These are phyloP conservation scores for Rachycentron canadum DNA, from an alignment of 2,797 vertebrate species.

Conservation along the genomic window DNA sequence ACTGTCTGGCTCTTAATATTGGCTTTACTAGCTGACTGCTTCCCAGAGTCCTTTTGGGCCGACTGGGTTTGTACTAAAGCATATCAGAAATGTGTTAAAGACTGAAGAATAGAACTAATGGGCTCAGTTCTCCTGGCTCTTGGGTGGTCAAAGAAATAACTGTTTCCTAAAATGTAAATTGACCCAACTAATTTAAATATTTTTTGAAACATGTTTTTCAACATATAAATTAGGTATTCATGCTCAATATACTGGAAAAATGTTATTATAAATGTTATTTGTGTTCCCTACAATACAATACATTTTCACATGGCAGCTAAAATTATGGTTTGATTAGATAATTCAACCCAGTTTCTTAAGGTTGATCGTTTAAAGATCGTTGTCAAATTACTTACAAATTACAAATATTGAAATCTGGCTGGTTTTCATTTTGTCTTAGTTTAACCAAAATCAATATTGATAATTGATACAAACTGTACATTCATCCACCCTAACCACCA, in stretches of 20 bases:
- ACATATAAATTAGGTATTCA: background rate
- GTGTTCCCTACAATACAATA: background rate
- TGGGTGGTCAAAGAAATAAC: background rate
- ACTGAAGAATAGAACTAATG: background rate
- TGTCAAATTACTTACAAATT: conserved; percentile 7
- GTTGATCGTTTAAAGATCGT: background rate
- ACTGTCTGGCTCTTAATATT: background rate
- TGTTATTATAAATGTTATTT: background rate
- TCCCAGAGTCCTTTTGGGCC: background rate
- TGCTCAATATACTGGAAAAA: background rate
- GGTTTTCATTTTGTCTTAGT: too few species aligned
- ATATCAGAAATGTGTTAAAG: background rate
- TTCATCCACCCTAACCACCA: background rate
- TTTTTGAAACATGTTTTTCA: too few species aligned
- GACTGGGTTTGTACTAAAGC: background rate
- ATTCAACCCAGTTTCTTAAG: background rate
- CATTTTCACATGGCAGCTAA: background rate
- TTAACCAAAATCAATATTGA: background rate
- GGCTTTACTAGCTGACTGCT: background rate
- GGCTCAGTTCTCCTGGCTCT: background rate
- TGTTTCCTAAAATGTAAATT: background rate
- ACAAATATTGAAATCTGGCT: too few species aligned
- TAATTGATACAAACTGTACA: background rate
- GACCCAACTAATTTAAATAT: background rate
- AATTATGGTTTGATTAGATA: background rate